Conservation (phyloP, 2,797 vertebrate genomes). For the Liasis olivaceus region DNA sequence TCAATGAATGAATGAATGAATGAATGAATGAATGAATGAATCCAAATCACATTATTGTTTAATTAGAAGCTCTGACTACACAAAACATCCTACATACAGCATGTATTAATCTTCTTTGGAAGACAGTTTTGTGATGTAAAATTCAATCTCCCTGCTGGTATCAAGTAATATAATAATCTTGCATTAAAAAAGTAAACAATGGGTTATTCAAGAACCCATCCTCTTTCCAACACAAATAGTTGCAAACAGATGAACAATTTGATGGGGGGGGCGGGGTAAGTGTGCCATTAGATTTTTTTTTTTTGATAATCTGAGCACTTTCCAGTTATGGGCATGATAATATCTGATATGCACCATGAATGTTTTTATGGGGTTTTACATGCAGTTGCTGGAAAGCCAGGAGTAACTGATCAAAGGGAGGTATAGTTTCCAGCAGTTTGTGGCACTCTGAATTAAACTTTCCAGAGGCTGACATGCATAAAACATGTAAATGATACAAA, state of each 20-base stretch:
- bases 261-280: neutral
- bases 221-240: constrained; percentile 1
- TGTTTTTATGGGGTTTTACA: constrained; percentile 5
- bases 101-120: neutral
- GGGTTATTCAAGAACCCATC: neutral
- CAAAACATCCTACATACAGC: neutral
- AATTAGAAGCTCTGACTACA: neutral
- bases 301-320: constrained; percentile 16
- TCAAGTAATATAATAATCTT: neutral
- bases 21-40: too few species aligned
- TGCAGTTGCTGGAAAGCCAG: neutral
- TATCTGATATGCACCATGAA: neutral
- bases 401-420: constrained; percentile 24
- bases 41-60: neutral
- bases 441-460: constrained; percentile 27
- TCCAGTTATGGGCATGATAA: neutral
- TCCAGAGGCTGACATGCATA: constrained; percentile 11
- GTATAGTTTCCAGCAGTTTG: constrained; percentile 30
- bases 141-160: neutral
- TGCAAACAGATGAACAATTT: constrained; percentile 7
- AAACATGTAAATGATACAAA: neutral
- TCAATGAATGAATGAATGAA: too few species aligned
- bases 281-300: neutral
- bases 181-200: neutral
- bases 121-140: neutral